Evolutionary conservation across 2,113 vertebrate genomes (phyloP).

Genomic region (Cochlearius cochlearius): DNA sequence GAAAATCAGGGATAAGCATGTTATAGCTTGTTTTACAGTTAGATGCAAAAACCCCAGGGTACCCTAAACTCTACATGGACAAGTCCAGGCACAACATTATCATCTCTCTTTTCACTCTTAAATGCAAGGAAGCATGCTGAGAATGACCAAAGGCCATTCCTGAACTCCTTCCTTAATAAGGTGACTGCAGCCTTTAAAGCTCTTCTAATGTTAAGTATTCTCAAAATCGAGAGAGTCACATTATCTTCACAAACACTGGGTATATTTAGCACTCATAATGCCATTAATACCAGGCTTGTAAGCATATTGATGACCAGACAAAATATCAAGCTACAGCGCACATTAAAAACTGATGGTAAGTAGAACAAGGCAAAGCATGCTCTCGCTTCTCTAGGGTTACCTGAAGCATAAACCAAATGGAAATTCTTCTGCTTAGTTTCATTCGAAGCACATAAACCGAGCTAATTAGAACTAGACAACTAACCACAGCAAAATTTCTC

Average conservation of each 20-base stretch:
- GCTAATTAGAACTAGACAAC: constrained; percentile 11
- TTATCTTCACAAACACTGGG: neutral
- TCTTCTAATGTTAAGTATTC: constrained; percentile 52
- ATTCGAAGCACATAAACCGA: constrained; percentile 3
- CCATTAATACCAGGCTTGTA: constrained; percentile 12
- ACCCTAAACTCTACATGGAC: constrained; percentile 80
- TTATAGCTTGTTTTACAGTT: constrained; percentile 84
- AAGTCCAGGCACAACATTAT: constrained; percentile 82
- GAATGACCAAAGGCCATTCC: constrained; percentile 79
- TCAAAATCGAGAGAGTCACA: constrained; percentile 26
- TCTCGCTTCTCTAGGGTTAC: neutral
- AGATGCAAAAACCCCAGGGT: constrained; percentile 79
- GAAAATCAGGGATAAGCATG: constrained; percentile 87
- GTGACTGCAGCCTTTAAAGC: constrained; percentile 54
- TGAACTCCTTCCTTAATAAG: constrained; percentile 76
- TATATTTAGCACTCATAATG: constrained; percentile 41
- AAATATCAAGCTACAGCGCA: neutral
- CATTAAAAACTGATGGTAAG: constrained; percentile 1
- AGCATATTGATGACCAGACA: constrained; percentile 25
- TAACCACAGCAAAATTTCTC: constrained; percentile 13
- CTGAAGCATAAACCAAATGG: constrained; percentile 20
- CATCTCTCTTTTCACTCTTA: constrained; percentile 73
- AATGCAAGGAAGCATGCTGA: constrained; percentile 73
- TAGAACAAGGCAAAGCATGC: neutral
- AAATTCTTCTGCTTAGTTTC: neutral